phyloP scores from a whole-genome alignment of 1,140 invertebrate genomes.

The Watersipora subatra region DNA sequence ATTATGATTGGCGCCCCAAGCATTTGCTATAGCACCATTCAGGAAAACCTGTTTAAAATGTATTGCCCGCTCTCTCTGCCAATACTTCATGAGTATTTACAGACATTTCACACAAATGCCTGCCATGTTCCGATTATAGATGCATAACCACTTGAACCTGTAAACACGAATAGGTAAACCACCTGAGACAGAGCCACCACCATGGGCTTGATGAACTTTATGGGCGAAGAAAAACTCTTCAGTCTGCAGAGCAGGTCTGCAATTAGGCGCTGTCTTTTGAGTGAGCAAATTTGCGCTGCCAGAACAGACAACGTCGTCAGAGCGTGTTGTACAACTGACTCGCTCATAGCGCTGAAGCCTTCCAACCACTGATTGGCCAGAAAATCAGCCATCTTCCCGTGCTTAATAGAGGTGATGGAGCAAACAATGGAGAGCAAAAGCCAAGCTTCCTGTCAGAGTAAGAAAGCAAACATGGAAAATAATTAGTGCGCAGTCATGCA shows the following conservation, averaged over 20 bases:
- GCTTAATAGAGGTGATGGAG: neutral
- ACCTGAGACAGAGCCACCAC: neutral
- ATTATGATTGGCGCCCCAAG: too few species aligned
- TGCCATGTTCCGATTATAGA: too few species aligned
- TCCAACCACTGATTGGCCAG: neutral
- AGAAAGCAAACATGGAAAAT: neutral
- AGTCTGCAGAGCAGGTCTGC: neutral
- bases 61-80: too few species aligned
- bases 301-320: neutral
- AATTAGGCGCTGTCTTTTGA: neutral
- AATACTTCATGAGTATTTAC: too few species aligned
- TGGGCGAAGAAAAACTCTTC: neutral
- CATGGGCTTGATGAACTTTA: neutral
- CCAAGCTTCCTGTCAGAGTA: neutral
- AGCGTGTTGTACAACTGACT: neutral
- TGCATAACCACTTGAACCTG: too few species aligned
- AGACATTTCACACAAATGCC: too few species aligned
- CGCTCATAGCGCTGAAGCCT: neutral
- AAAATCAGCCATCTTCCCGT: neutral
- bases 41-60: too few species aligned
- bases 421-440: neutral
- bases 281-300: neutral
- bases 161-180: too few species aligned
- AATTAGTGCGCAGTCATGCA: too few species aligned
- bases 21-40: too few species aligned